phyloP scores from a whole-genome alignment of 2,113 vertebrate species.

The Choloepus hoffmanni region DNA sequence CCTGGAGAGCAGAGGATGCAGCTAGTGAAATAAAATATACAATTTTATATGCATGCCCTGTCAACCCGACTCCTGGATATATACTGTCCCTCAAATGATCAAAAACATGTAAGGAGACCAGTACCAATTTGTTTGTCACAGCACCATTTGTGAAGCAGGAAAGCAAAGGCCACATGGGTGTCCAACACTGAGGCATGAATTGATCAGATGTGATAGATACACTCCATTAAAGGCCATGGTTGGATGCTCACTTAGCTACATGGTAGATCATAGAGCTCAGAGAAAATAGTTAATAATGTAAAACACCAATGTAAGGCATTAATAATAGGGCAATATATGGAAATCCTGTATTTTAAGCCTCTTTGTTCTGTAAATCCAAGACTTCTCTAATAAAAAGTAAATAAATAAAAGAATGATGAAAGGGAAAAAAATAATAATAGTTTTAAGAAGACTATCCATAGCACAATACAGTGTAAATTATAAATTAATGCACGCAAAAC shows the following conservation, averaged over 20 bases:
- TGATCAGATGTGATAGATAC: neutral
- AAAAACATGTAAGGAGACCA: neutral
- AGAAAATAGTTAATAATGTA: neutral
- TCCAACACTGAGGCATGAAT: neutral
- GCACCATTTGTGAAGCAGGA: neutral
- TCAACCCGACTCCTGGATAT: neutral
- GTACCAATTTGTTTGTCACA: neutral
- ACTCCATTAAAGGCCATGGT: neutral
- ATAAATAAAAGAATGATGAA: too few species aligned
- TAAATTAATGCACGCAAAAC: slow-evolving; percentile 21
- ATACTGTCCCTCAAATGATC: neutral
- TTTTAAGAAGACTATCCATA: neutral
- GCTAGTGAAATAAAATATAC: neutral
- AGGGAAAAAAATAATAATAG: neutral
- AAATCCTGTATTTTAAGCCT: too few species aligned
- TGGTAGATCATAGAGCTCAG: neutral
- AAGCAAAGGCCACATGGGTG: neutral
- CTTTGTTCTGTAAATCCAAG: too few species aligned
- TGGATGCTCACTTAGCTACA: neutral
- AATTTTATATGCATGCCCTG: neutral
- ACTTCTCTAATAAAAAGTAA: too few species aligned
- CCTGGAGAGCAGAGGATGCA: neutral
- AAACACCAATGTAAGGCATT: too few species aligned
- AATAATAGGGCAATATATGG: too few species aligned
- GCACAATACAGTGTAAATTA: neutral